These are phyloP conservation scores for Pristionchus mayeri DNA, from an alignment of 2,888 invertebrate species.

Conservation along the genomic window DNA sequence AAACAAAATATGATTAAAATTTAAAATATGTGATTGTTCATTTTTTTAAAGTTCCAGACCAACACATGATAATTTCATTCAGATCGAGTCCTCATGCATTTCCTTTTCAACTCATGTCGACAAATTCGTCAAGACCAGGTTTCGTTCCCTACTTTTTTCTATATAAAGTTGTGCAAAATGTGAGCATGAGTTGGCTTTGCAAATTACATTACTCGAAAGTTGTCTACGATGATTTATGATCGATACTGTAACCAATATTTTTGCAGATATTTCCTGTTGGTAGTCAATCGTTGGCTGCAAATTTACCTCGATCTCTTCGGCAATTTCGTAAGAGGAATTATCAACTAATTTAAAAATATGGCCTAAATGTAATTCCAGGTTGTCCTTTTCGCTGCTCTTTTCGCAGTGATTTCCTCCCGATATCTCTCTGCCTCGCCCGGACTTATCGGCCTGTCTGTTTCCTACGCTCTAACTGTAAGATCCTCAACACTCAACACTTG, in stretches of 20 bases:
- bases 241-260: background rate
- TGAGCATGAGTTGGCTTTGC: too few species aligned
- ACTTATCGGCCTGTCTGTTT: conserved; percentile 80
- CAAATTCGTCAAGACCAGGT: conserved; percentile 50
- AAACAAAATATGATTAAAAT: too few species aligned
- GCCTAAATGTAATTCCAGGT: background rate
- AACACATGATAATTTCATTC: too few species aligned
- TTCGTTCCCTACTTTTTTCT: background rate
- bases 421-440: conserved; percentile 78
- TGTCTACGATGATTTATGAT: too few species aligned
- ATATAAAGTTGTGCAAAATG: too few species aligned
- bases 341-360: too few species aligned
- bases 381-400: conserved; percentile 92
- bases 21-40: too few species aligned
- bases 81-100: conserved; percentile 54
- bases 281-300: conserved; percentile 84
- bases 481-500: background rate
- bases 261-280: conserved; percentile 64
- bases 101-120: conserved; percentile 53
- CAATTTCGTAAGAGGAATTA: conserved; percentile 83
- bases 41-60: too few species aligned
- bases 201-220: too few species aligned
- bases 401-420: conserved; percentile 84
- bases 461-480: conserved; percentile 76
- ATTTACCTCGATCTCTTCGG: conserved; percentile 95